phyloP scores from a whole-genome alignment of 1,140 invertebrate genomes.

The Arion vulgaris region DNA sequence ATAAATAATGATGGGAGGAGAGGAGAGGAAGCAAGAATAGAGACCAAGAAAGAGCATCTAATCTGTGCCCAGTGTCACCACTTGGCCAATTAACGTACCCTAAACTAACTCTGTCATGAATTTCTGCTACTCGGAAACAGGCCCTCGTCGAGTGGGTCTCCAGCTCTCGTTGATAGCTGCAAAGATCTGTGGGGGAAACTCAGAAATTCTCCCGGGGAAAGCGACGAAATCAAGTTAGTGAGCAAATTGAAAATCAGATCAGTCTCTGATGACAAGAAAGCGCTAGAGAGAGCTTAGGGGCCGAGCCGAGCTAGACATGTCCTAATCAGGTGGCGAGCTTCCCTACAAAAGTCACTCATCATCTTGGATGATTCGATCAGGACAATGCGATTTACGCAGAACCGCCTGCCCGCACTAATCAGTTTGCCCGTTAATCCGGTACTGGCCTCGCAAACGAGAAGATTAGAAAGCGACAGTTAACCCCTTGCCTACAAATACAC shows the following conservation, averaged over 20 bases:
- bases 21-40: not conserved
- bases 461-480: conserved; percentile 43
- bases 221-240: conserved; percentile 48
- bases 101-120: not conserved
- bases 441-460: conserved; percentile 11
- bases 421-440: conserved; percentile 32
- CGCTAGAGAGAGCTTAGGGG: conserved; percentile 35
- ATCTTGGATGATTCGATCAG: conserved; percentile 24
- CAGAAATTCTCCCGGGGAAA: conserved; percentile 23
- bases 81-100: conserved; percentile 14
- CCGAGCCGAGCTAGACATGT: conserved; percentile 32
- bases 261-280: conserved; percentile 48
- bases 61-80: conserved; percentile 27
- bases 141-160: not conserved
- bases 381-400: conserved; percentile 38
- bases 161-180: not conserved
- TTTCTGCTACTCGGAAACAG: not conserved
- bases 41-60: conserved; percentile 8
- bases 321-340: conserved; percentile 40
- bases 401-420: conserved; percentile 31
- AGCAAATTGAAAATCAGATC: conserved; percentile 58
- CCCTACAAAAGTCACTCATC: conserved; percentile 57
- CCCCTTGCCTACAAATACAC: conserved; percentile 37
- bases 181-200: conserved; percentile 4
- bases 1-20: too few species aligned